phyloP scores from a whole-genome alignment of 53 echinoderm and acorn worm genomes.

The Holothuria scabra region DNA sequence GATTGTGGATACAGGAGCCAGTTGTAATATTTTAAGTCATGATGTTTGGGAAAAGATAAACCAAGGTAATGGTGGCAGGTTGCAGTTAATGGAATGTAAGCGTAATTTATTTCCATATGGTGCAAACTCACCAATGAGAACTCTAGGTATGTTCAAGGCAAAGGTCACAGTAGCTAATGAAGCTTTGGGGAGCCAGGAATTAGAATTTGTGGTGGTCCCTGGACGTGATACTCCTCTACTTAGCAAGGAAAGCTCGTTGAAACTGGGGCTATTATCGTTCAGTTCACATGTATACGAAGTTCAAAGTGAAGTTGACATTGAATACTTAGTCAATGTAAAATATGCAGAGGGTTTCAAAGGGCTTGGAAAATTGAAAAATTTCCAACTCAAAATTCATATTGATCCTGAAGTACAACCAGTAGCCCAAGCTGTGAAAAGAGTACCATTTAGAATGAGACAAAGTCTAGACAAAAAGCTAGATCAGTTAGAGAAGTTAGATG shows the following conservation, averaged over 20 bases:
- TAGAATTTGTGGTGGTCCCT: not conserved
- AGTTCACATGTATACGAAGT: conserved; percentile 5
- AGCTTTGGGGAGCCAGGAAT: no score
- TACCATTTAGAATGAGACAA: conserved; percentile 18
- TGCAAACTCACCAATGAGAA: no score
- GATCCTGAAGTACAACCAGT: conserved; percentile 11
- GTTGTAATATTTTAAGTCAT: no score
- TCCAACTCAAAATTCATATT: not conserved
- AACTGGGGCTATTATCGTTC: conserved; percentile 9
- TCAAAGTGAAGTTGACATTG: conserved; percentile 12
- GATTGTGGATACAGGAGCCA: no score
- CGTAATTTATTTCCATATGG: no score
- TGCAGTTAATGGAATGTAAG: no score
- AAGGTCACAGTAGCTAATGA: no score
- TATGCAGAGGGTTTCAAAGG: conserved; percentile 13
- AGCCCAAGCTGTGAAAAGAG: not conserved
- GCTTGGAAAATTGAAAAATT: not conserved
- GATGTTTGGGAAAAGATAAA: no score
- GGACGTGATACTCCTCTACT: not conserved
- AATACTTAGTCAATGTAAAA: not conserved
- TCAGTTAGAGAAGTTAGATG: conserved; percentile 7
- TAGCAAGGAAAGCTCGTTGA: not conserved
- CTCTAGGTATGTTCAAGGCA: no score
- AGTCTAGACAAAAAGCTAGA: not conserved
- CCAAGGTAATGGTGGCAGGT: no score